Base-by-base conservation (phyloP, 64 coral and sea anemone species). In the Dendrophyllia cribrosa region DNA sequence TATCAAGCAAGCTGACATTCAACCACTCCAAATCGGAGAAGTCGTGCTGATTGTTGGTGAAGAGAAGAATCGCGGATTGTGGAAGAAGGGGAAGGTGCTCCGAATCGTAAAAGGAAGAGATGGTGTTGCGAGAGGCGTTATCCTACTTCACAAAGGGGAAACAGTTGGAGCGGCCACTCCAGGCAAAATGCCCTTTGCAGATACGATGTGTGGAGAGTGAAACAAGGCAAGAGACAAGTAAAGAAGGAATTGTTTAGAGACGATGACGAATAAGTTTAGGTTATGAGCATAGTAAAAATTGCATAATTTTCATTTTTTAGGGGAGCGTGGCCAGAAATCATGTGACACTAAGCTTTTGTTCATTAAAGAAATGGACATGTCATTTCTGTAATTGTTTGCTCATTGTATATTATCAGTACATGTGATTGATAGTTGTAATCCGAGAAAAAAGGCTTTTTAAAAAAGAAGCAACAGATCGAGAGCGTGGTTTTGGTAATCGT, bases 31-130 rank as follows among this genome's bases (percentile, higher is more conserved):
- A 13, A 77, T 86, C 51, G 59, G 82, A 45, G 58, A 92, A 19
- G 53, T 92, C 13, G 82, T 92, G 23, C 71, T 92, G 5, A 43
- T 93, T 22, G 22, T 86, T 34, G 34, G 0, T 34, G 66, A 69
- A 23, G 44, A 75, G 72, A 73, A 73, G 45, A 44, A 73, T 11
- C 26, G 70, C 24, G 24, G 25, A 46, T 9, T 25, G 3, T 46
- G 34, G 70, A 43, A 43, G 43, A 73, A 73, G 13, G 34, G 70
- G 7, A 73, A 73, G 70, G 11, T 73, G 25, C 12, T 49, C 10
- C 43, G 17, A 15, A 75, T 75, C 46, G 73, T 75, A 45, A 75
- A 17, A 51, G 73, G 46, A n/a, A 15, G 0, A 7, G 16, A 75
- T 23, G 73, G 73, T 15, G 45, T 34, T 34, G 45, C 73, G 13